Percentiles rank a stretch among this genome's conserved stretches.
These are phyloP conservation scores for Myotis vivesi DNA, from an alignment of 2,797 vertebrate genomes.

Conservation along the genomic window DNA sequence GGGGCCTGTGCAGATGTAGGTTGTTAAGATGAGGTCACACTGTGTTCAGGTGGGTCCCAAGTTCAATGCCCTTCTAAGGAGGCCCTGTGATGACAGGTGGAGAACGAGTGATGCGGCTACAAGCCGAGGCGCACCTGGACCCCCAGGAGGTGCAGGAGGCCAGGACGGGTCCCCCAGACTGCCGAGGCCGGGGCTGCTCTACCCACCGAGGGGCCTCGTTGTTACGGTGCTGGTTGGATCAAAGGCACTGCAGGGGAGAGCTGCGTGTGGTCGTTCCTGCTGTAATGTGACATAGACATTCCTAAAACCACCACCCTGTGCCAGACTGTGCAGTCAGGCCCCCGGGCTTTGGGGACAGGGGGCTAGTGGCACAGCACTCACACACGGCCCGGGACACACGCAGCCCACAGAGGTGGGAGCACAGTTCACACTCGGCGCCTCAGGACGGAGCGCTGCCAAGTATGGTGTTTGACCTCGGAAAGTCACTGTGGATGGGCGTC, in stretches of 20 bases:
- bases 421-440: too few relatives aligned
- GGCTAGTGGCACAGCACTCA: neutral
- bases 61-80: neutral
- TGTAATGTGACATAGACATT: neutral
- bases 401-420: too few relatives aligned
- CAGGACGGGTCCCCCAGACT: neutral
- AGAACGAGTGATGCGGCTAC: rapidly evolving
- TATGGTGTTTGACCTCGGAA: too few relatives aligned
- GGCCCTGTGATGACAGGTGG: rapidly evolving
- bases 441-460: too few relatives aligned
- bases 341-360: neutral
- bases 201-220: neutral
- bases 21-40: neutral
- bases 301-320: rapidly evolving
- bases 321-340: neutral
- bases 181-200: neutral
- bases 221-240: neutral
- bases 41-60: neutral
- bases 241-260: neutral
- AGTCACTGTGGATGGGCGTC: neutral
- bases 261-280: neutral
- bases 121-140: neutral
- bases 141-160: neutral
- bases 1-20: neutral
- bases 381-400: too few relatives aligned